These are phyloP conservation scores for Brachionus plicatilis DNA, from an alignment of 1,140 invertebrate species.

Conservation along the genomic window DNA sequence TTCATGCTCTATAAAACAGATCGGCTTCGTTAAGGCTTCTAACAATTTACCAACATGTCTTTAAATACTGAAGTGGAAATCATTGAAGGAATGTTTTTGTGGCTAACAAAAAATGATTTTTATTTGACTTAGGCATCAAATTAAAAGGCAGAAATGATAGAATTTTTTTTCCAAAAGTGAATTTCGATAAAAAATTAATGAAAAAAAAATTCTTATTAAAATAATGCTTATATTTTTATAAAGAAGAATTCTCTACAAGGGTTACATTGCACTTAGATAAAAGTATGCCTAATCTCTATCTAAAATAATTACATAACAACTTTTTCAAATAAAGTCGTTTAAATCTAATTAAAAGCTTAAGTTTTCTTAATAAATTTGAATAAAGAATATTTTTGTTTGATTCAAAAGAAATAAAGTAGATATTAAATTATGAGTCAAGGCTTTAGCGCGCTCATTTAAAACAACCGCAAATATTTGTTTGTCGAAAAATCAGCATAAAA, in stretches of 20 bases:
- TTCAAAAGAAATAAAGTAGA: not conserved
- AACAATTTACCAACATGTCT: not conserved
- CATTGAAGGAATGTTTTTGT: not conserved
- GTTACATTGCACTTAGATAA: not conserved
- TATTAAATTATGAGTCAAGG: not conserved
- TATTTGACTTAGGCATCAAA: too few relatives aligned
- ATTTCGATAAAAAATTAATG: too few relatives aligned
- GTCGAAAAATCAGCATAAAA: not conserved
- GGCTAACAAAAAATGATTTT: too few relatives aligned
- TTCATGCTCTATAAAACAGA: not conserved
- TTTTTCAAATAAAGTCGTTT: not conserved
- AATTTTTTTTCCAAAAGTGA: not conserved
- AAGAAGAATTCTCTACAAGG: not conserved
- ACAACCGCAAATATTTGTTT: not conserved
- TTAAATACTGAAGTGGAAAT: not conserved
- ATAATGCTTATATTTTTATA: not conserved
- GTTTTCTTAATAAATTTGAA: not conserved
- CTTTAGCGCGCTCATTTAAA: not conserved
- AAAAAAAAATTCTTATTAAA: too few relatives aligned
- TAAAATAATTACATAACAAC: not conserved
- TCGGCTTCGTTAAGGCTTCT: not conserved
- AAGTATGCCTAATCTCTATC: not conserved
- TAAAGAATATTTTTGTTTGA: not conserved
- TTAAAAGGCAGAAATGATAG: not conserved
- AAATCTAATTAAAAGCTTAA: constrained; percentile 2